Conservation (phyloP, 1,140 invertebrate species). For the Limonius californicus region DNA sequence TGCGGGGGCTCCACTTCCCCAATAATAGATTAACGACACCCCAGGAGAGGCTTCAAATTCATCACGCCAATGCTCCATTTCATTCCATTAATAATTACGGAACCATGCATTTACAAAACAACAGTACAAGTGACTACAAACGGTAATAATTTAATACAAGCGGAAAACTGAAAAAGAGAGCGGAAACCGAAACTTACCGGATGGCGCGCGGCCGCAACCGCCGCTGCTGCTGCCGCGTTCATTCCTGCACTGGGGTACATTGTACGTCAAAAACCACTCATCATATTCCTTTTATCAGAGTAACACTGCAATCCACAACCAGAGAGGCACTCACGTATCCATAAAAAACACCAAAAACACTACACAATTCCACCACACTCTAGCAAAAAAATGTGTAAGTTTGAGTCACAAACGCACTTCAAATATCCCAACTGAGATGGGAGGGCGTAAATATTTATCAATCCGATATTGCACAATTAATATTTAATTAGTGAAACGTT, state of each 20-base stretch:
- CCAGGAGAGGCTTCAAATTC: no score
- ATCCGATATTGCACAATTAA: not conserved
- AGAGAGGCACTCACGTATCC: not conserved
- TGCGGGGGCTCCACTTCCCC: no score
- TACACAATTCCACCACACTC: not conserved
- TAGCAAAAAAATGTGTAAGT: not conserved
- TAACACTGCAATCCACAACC: not conserved
- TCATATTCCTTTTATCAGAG: not conserved
- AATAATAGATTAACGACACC: no score
- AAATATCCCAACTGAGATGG: not conserved
- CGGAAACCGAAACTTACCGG: conserved; percentile 48
- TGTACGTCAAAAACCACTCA: conserved; percentile 40
- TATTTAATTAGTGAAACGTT: conserved; percentile 5
- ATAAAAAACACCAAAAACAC: not conserved
- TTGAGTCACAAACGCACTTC: not conserved
- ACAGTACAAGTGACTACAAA: no score
- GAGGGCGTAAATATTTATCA: not conserved
- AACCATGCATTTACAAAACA: no score
- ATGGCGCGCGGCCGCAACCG: conserved; percentile 57
- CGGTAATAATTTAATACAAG: not conserved
- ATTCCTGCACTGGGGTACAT: conserved; percentile 58
- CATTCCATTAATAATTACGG: no score
- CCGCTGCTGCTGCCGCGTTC: conserved; percentile 55
- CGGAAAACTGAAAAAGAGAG: not conserved
- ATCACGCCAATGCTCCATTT: no score